These are phyloP conservation scores for Coenobita brevimanus DNA, from an alignment of 1,140 invertebrate genomes.

Conservation along the genomic window DNA sequence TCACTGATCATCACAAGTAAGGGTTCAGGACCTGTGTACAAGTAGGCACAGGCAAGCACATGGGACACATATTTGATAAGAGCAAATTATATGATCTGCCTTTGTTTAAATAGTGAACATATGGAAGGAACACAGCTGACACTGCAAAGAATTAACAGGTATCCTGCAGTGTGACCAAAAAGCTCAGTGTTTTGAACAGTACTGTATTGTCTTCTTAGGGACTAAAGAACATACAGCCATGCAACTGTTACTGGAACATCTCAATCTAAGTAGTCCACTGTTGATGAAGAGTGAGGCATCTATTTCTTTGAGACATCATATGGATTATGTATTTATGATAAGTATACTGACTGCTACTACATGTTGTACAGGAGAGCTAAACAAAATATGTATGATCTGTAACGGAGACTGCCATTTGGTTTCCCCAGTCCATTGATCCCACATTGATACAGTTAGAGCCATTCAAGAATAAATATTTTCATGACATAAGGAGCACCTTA, in stretches of 20 bases:
- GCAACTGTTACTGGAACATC: conserved; percentile 46
- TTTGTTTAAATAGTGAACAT: conserved; percentile 31
- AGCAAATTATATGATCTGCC: conserved; percentile 25
- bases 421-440: too few species aligned
- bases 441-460: not conserved
- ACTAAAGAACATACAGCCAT: conserved; percentile 56
- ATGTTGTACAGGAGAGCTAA: conserved; percentile 33
- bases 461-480: not conserved
- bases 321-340: conserved; percentile 48
- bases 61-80: conserved; percentile 33
- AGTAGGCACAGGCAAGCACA: conserved; percentile 42
- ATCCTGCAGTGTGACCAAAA: conserved; percentile 43
- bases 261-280: conserved; percentile 46
- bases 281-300: conserved; percentile 45
- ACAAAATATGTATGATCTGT: conserved; percentile 7
- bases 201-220: conserved; percentile 58
- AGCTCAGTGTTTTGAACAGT: conserved; percentile 48
- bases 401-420: not conserved
- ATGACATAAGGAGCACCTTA: conserved; percentile 32
- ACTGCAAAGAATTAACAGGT: conserved; percentile 34
- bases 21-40: conserved; percentile 32
- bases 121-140: conserved; percentile 58
- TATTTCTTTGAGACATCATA: conserved; percentile 45
- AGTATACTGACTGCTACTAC: conserved; percentile 51
- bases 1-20: conserved; percentile 48